These are phyloP conservation scores for Oreochromis tanganicae DNA, from an alignment of 2,113 vertebrate genomes.

Conservation along the genomic window DNA sequence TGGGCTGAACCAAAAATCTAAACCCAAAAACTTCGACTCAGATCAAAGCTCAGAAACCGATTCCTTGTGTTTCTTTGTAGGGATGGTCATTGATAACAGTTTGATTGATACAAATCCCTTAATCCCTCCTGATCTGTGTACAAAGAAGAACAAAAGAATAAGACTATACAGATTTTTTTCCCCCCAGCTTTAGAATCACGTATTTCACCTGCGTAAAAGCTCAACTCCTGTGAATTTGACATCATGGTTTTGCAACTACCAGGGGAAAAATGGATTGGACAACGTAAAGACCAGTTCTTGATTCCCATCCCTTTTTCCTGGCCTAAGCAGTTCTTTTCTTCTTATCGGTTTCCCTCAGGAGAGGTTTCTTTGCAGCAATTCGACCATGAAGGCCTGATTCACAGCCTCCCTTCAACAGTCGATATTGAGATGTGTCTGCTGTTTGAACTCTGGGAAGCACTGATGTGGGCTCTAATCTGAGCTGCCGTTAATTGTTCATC, in stretches of 20 bases:
- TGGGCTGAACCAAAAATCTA: background rate
- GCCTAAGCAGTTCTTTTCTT: background rate
- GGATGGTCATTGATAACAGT: background rate
- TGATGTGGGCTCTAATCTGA: background rate
- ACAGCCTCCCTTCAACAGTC: background rate
- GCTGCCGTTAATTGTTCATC: background rate
- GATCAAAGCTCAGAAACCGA: background rate
- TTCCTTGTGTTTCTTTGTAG: background rate
- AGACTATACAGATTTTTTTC: background rate
- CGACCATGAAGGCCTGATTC: background rate
- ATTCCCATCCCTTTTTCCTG: background rate
- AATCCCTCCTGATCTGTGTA: background rate
- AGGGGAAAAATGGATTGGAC: background rate
- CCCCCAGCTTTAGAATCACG: background rate
- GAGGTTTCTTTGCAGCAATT: background rate
- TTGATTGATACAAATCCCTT: background rate
- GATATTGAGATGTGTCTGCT: background rate
- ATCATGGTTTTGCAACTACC: background rate
- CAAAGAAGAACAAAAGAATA: background rate
- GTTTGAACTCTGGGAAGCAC: slow-evolving; percentile 14
- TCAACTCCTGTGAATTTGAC: background rate
- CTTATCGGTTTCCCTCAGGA: background rate
- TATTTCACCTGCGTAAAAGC: background rate
- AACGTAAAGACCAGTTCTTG: background rate
- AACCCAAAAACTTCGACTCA: background rate